These are phyloP conservation scores for Hipposideros larvatus DNA, from an alignment of 2,797 vertebrate species.

Conservation along the genomic window DNA sequence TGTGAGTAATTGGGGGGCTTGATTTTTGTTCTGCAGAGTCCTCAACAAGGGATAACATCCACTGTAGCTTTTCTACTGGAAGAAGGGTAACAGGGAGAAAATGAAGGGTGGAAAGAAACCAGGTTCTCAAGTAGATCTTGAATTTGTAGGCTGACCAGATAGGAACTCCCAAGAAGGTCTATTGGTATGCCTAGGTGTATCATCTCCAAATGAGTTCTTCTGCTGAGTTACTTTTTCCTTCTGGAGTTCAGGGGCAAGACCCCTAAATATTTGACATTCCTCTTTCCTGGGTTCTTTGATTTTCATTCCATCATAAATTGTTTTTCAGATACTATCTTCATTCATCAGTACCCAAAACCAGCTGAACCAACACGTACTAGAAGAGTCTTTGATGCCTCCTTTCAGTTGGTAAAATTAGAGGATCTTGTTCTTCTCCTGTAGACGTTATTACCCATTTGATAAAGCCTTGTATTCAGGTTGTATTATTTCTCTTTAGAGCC, in stretches of 20 bases:
- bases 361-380: background rate
- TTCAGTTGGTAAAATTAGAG: background rate
- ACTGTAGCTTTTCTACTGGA: background rate
- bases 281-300: background rate
- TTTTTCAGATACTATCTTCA: background rate
- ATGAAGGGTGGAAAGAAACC: background rate
- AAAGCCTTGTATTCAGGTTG: background rate
- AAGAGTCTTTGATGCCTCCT: background rate
- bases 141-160: background rate
- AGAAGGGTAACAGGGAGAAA: background rate
- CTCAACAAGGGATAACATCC: background rate
- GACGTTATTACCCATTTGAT: background rate
- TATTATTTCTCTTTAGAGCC: background rate
- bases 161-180: background rate
- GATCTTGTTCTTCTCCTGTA: background rate
- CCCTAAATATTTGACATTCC: background rate
- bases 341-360: background rate
- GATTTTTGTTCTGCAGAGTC: background rate
- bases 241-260: background rate
- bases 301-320: background rate
- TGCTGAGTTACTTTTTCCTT: background rate
- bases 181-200: background rate
- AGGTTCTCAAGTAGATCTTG: background rate
- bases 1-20: background rate
- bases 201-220: background rate